Conservation (phyloP, 2,888 invertebrate genomes). For the Aporophyla nigra region DNA sequence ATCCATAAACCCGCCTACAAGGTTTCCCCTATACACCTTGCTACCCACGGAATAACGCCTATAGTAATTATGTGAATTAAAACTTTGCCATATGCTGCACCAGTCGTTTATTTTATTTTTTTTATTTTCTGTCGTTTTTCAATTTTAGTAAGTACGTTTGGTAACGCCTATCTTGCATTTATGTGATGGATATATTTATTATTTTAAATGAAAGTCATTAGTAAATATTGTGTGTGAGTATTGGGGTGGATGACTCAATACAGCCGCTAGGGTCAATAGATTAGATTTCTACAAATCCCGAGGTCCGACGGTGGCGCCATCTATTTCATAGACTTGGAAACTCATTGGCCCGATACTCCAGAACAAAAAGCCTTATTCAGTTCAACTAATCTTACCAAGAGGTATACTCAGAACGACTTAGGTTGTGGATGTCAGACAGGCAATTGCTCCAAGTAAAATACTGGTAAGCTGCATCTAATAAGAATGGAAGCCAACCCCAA, state of each 20-base stretch:
- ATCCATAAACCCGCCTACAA: constrained; percentile 74
- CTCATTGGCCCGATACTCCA: too few relatives aligned
- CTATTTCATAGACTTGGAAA: too few relatives aligned
- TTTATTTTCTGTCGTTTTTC: constrained; percentile 50
- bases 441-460: too few relatives aligned
- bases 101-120: constrained; percentile 24
- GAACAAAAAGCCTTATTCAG: too few relatives aligned
- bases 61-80: constrained; percentile 70
- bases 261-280: too few relatives aligned
- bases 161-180: constrained; percentile 38
- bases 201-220: constrained; percentile 5
- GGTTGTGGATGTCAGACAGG: too few relatives aligned
- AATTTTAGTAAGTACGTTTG: constrained; percentile 37
- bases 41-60: constrained; percentile 69
- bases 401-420: too few relatives aligned
- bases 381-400: too few relatives aligned
- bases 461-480: too few relatives aligned
- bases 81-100: constrained; percentile 69
- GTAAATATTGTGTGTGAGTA: not conserved
- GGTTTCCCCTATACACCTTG: constrained; percentile 67
- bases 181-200: constrained; percentile 31
- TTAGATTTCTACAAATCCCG: too few relatives aligned
- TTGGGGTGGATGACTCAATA: not conserved
- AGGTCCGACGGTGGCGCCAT: too few relatives aligned
- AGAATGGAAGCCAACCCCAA: too few relatives aligned